Base-by-base conservation (phyloP, 1,140 invertebrate genomes). In the Conopomorpha cramerella region DNA sequence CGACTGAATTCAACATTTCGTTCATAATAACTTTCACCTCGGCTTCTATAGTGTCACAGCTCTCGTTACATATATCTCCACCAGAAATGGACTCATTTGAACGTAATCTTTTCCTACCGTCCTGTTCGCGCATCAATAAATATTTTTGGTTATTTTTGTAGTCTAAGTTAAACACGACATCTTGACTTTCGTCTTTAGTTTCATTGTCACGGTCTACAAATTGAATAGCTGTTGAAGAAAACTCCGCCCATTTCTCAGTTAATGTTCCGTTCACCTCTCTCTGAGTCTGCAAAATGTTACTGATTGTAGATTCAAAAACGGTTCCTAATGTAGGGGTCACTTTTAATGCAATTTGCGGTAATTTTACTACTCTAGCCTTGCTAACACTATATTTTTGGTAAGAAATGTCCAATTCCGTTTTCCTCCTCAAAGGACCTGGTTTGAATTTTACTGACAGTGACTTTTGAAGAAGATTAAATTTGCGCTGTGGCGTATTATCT, bases 391-490 rank as follows among this genome's bases (percentile, higher is more conserved):
- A 52, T 46, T 62, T 67, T 49, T 73, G 71, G 45, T 62, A 61
- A 3, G 71, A 73, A 25, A 40, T 39, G 45, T 73, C 68, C 38
- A 76, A 47, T 36, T 41, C 31, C 27, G 45, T 51, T 49, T 76
- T 76, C 39, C 43, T 62, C 11, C 42, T 44, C 29, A 76, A 45
- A 3, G 71, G 71, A 0, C 71, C 71, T 11, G 71, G 66, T 35
- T 68, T 77, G 49, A 73, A 70, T 50, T 63, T 64, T 13, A 65
- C 28, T 34, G 46, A 43, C 37, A 77, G 50, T 4, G 68, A 77
- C 34, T 55, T 51, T 26, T 56, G 42, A 29, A 73, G 41, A 16
- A 73, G 44, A 6, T 41, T 18, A 42, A 23, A n/a, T 42, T 60
- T 36, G 43, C 65, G 42, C 34, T 49, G 23, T 12, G 37, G 23